Evolutionary conservation across 2,113 vertebrate genomes (phyloP).

Genomic region (Phalacrocorax pelagicus): DNA sequence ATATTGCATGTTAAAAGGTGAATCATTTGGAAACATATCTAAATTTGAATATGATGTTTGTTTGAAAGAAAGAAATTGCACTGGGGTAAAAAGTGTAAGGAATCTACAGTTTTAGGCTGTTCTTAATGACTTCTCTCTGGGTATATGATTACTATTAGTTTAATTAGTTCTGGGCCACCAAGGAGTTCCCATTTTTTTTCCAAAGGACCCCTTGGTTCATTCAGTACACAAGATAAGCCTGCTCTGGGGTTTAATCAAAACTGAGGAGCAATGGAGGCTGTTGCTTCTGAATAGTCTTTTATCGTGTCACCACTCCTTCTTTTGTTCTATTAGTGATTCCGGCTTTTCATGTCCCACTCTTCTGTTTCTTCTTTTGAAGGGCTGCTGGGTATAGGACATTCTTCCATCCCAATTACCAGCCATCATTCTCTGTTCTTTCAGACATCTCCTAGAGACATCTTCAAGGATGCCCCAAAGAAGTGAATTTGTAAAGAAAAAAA

Average conservation of each 20-base stretch:
- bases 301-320: not conserved
- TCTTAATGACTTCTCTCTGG: not conserved
- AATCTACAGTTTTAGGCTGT: not conserved
- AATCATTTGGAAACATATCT: not conserved
- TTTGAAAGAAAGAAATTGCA: not conserved
- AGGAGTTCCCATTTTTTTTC: not conserved
- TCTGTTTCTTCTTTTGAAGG: not conserved
- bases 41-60: not conserved
- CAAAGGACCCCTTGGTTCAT: not conserved
- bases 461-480: not conserved
- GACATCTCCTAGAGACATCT: not conserved
- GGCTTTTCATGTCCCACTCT: not conserved
- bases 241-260: not conserved
- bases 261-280: not conserved
- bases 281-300: not conserved
- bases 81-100: not conserved
- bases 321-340: not conserved
- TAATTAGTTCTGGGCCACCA: not conserved
- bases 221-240: not conserved
- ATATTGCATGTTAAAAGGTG: not conserved
- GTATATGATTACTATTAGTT: not conserved
- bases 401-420: not conserved
- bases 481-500: not conserved
- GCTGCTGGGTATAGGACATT: not conserved
- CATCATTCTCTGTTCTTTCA: not conserved